Evolutionary conservation across 2,888 invertebrate species (phyloP).

Genomic region (Lithosia quadra): DNA sequence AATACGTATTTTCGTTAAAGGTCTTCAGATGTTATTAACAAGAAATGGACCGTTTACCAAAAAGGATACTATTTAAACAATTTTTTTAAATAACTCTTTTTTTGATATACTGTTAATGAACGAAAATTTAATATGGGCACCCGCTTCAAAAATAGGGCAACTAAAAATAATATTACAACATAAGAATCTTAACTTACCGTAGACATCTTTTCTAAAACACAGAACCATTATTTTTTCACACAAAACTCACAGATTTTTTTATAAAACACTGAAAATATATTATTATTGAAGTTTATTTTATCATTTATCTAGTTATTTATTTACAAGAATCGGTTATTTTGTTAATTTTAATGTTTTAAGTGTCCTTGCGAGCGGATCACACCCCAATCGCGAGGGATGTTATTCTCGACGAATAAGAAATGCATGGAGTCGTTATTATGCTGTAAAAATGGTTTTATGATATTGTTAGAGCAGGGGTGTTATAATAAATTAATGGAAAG

Average conservation of each 20-base stretch:
- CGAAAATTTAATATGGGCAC: not conserved
- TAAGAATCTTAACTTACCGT: slow-evolving; percentile 74
- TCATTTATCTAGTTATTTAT: slow-evolving; percentile 56
- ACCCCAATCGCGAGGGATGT: slow-evolving; percentile 79
- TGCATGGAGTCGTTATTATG: slow-evolving; percentile 60
- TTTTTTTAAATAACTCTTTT: not conserved
- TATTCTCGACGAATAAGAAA: slow-evolving; percentile 63
- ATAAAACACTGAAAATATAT: slow-evolving; percentile 28
- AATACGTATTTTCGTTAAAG: not conserved
- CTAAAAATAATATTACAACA: slow-evolving; percentile 57
- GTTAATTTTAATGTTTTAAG: slow-evolving; percentile 72
- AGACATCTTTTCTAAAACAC: slow-evolving; percentile 43
- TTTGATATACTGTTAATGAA: not conserved
- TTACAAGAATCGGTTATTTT: slow-evolving; percentile 70
- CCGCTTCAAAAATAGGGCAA: slow-evolving; percentile 55
- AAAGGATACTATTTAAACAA: not conserved
- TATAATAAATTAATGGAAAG: slow-evolving; percentile 20
- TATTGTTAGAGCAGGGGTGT: slow-evolving; percentile 27
- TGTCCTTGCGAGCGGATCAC: slow-evolving; percentile 75
- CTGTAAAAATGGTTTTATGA: slow-evolving; percentile 42
- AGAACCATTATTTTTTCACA: slow-evolving; percentile 29
- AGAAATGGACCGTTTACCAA: not conserved
- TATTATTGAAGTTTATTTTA: slow-evolving; percentile 23
- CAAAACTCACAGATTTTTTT: slow-evolving; percentile 30
- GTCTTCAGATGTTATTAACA: not conserved